phyloP scores from a whole-genome alignment of 2,113 vertebrate species.

The Megaleporinus macrocephalus region DNA sequence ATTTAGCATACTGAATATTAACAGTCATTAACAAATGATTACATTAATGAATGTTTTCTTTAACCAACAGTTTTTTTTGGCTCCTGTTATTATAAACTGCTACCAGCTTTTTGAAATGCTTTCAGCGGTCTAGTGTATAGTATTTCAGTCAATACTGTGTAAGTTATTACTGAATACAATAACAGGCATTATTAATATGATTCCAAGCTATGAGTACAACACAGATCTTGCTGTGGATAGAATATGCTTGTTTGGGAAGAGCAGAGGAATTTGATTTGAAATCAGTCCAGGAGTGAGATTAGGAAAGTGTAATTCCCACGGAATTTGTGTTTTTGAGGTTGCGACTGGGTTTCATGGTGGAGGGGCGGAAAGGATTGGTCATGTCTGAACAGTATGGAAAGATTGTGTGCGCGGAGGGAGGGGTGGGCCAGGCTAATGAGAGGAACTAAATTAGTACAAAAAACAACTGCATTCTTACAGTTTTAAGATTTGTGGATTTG shows the following conservation, averaged over 20 bases:
- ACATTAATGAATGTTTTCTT: too few species aligned
- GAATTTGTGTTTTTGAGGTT: conserved; percentile 66
- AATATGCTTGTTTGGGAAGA: neutral
- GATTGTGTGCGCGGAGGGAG: conserved; percentile 30
- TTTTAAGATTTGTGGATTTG: conserved; percentile 48
- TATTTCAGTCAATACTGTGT: too few species aligned
- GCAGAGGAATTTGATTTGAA: conserved; percentile 44
- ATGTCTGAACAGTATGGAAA: conserved; percentile 69
- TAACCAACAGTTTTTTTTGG: too few species aligned
- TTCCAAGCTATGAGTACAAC: neutral
- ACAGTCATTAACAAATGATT: too few species aligned
- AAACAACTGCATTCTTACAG: conserved; percentile 43
- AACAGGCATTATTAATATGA: too few species aligned
- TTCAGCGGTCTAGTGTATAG: too few species aligned
- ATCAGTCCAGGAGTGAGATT: conserved; percentile 59
- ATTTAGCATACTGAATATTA: too few species aligned
- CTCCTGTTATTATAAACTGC: too few species aligned
- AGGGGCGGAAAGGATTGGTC: conserved; percentile 71
- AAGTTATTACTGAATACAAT: too few species aligned
- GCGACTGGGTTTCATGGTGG: conserved; percentile 58
- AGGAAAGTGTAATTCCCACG: conserved; percentile 56
- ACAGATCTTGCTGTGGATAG: neutral
- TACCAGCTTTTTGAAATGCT: too few species aligned
- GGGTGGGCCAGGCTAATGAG: conserved; percentile 53
- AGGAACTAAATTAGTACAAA: conserved; percentile 45